Conservation (phyloP, 2,797 vertebrate genomes). For the Halcyon smyrnensis region DNA sequence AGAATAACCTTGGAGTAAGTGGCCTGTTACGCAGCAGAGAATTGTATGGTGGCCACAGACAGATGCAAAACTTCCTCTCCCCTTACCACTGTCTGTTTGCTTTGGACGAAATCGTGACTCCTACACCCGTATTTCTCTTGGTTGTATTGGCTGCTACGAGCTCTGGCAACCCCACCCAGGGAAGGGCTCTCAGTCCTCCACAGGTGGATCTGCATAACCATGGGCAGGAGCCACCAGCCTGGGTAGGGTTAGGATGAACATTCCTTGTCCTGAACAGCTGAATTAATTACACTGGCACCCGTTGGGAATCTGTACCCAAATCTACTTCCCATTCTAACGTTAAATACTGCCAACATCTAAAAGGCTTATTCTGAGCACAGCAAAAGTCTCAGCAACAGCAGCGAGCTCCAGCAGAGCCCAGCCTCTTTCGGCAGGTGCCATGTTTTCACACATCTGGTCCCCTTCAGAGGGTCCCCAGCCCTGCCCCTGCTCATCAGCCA, state of each 20-base stretch:
- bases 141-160: fast-evolving
- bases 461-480: not conserved
- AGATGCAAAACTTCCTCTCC: not conserved
- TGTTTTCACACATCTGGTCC: too few relatives aligned
- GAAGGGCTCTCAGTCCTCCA: too few relatives aligned
- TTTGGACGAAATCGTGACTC: fast-evolving
- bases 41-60: fast-evolving
- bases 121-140: fast-evolving
- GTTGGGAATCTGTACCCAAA: not conserved
- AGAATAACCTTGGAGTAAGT: not conserved
- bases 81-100: fast-evolving
- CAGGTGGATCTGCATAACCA: fast-evolving
- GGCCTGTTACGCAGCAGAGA: not conserved
- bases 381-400: not conserved
- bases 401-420: fast-evolving
- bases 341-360: fast-evolving
- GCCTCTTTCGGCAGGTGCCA: not conserved
- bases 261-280: too few relatives aligned
- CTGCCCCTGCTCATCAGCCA: fast-evolving
- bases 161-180: fast-evolving
- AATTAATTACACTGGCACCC: not conserved
- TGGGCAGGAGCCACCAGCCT: not conserved
- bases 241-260: fast-evolving
- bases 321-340: fast-evolving
- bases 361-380: fast-evolving